A percentile compares a stretch with the other conserved stretches of the same genome.
These are phyloP conservation scores for Colletes gigas DNA, from an alignment of 1,140 invertebrate species.

Conservation along the genomic window DNA sequence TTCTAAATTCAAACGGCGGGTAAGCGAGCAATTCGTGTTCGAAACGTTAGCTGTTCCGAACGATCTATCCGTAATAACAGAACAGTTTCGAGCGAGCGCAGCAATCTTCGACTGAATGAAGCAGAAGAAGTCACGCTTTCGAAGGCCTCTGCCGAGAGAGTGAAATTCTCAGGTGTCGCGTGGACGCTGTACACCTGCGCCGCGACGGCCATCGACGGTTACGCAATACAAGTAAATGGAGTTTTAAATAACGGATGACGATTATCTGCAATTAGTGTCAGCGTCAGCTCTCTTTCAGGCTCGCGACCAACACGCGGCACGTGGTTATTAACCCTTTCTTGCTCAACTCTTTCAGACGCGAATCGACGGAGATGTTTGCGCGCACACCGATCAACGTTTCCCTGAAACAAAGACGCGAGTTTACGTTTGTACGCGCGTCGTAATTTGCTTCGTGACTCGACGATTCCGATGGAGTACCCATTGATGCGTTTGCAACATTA, in stretches of 20 bases:
- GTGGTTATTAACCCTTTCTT: constrained; percentile 4
- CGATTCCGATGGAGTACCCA: no score
- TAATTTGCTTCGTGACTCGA: constrained; percentile 5
- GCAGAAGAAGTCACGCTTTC: neutral
- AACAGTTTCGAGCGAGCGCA: neutral
- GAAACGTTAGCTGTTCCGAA: neutral
- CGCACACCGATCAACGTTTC: neutral
- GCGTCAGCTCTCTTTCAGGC: neutral
- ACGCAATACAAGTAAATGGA: neutral
- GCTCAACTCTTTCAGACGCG: neutral
- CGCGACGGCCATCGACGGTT: neutral
- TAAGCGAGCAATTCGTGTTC: no score
- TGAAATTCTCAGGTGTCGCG: neutral
- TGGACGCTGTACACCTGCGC: neutral
- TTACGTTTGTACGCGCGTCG: neutral
- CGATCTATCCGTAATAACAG: neutral
- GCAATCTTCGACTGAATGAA: neutral
- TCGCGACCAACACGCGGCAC: neutral
- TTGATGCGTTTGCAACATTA: neutral
- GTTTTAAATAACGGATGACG: constrained; percentile 14
- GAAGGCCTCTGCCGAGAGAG: neutral
- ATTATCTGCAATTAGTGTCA: constrained; percentile 15
- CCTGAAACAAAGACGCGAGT: neutral
- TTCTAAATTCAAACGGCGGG: no score
- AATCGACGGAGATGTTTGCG: neutral